Base-by-base conservation (phyloP, 2,888 invertebrate species). In the Eristalis tenax region DNA sequence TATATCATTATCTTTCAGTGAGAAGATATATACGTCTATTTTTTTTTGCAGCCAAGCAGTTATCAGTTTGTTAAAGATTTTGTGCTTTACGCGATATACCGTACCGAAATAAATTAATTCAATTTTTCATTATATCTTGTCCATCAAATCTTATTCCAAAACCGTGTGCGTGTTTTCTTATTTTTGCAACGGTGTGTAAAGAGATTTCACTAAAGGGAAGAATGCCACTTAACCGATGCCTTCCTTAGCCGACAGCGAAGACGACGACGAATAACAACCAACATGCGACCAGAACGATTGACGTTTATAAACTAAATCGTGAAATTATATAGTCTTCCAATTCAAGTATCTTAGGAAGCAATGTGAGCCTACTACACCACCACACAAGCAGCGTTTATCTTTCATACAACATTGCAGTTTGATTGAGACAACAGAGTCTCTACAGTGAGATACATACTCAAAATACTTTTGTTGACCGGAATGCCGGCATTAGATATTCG, bases 261-360 rank as follows among this genome's bases (percentile, higher is more conserved):
- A 78, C 77, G 69, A 82, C 81, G 85, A 83, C 63, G 76, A 65
- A 87, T 76, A 76, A 64, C 87, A 57, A 83, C 87, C 83, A 80
- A 76, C 87, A 83, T 80, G 83, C 83, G 87, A 83, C 68, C 79
- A 83, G 68, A 83, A 80, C 87, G 83, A 83, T 76, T 87, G 79
- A 87, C 87, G 83, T 87, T 87, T 76, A 80, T 64, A 83, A 80
- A 87, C 87, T 87, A 76, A 87, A 76, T 79, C 80, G 83, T 80
- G 79, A 80, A 87, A 80, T 83, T 76, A 76, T 86, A 86, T 74
- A 82, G 57, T 74, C 65, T 69, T 78, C 64, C 68, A 68, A 70
- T 50, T 56, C 75, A 77, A 78, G 74, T 86, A 61, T 79, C 78
- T 75, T 57, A 63, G 43, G 35, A 26, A 63, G 28, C 61, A 18